phyloP scores from a whole-genome alignment of 2,888 invertebrate species.

The Dasypolia templi region DNA sequence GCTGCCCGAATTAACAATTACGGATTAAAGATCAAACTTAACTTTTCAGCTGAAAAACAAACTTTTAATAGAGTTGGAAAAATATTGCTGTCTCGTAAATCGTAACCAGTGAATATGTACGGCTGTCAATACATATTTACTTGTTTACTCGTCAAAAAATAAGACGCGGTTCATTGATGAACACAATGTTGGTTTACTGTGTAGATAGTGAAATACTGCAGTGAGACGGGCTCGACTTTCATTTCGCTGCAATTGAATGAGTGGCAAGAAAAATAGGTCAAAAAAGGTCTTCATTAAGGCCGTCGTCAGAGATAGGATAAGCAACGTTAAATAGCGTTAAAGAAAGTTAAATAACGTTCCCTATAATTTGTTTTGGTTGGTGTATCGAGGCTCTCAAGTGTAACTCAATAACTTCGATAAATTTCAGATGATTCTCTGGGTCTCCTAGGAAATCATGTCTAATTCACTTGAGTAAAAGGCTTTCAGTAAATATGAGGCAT shows the following conservation, averaged over 20 bases:
- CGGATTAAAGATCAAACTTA: no score
- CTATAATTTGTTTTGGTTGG: constrained; percentile 28
- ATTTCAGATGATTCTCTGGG: constrained; percentile 28
- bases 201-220: neutral
- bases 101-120: neutral
- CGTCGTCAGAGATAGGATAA: neutral
- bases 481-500: constrained; percentile 17
- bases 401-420: constrained; percentile 46
- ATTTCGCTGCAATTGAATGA: neutral
- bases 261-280: neutral
- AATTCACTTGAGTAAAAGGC: constrained; percentile 12
- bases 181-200: neutral
- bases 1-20: no score
- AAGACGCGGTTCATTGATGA: neutral
- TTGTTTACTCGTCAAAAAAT: constrained; percentile 4
- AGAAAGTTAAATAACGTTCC: constrained; percentile 4
- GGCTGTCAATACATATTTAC: constrained; percentile 15
- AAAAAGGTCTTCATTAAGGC: constrained; percentile 5
- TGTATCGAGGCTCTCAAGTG: constrained; percentile 25
- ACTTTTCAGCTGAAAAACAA: no score
- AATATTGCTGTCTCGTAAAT: neutral
- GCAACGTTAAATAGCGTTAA: constrained; percentile 3
- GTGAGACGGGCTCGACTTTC: neutral
- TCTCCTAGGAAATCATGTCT: constrained; percentile 48
- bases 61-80: no score